Evolutionary conservation across 2,888 invertebrate species (phyloP), one percentile per base, ranked within the genome.

Genomic region (Ferrisia virgata): DNA sequence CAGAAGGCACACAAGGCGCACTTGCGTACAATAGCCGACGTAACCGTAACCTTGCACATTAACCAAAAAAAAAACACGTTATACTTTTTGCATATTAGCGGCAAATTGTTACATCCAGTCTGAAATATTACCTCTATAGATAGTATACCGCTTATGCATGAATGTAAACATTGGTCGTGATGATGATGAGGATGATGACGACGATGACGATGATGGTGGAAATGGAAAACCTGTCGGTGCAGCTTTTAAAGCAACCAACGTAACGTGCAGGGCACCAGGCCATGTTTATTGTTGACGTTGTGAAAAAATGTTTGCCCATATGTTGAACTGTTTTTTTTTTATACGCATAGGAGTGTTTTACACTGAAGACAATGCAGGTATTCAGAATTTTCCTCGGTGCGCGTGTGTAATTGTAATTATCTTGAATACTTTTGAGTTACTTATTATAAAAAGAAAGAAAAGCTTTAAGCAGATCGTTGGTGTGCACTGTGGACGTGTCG

Each of bases 41-140:
- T 31, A 69, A 15, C 72, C 33, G 36, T 76, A 76, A 76, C 72
- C 72, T 76, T 76, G 72, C 36, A 28, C 36, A 36, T 76, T 76
- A 33, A 76, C 72, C 72, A 36, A 76, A 76, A 53, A 53, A 53
- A 53, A 53, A 76, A 76, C 72, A 76, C 72, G 72, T 76, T 76
- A 76, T 36, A 76, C 33, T 76, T 76, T 76, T 76, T 36, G 72
- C 72, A 36, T 76, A 36, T 33, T 36, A 76, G 72, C 36, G 72
- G 72, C 72, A 76, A 76, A 76, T 76, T 76, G 72, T 76, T 76
- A 76, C 72, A 76, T 76, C 72, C 36, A 76, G 72, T 76, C 72
- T 76, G 72, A 9, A 64, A 28, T 36, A 76, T n/a, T n/a, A n/a
- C n/a, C n/a, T n/a, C n/a, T n/a, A n/a, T n/a, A n/a, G n/a, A n/a